Evolutionary conservation across 2,888 invertebrate species (phyloP).

Genomic region (Drosophila demipolita): DNA sequence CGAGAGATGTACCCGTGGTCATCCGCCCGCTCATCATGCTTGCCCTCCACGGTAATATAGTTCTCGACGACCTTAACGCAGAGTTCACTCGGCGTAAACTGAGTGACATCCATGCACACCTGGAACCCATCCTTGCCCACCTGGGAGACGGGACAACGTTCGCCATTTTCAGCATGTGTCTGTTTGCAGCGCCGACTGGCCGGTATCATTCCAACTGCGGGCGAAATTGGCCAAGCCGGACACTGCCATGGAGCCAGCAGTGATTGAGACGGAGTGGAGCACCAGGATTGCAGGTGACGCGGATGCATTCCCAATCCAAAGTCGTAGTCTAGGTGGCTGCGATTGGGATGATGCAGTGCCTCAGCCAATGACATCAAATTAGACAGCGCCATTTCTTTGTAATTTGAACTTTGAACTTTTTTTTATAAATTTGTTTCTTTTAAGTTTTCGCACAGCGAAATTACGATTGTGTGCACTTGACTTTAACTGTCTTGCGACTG

Average conservation of each 20-base stretch:
- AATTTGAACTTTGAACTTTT: conserved; percentile 5
- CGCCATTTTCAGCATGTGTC: conserved; percentile 13
- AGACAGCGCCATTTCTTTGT: conserved; percentile 60
- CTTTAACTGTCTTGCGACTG: conserved; percentile 32
- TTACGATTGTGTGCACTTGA: not conserved
- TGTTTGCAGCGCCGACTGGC: conserved; percentile 46
- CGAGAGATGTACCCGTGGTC: conserved; percentile 90
- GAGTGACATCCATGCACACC: conserved; percentile 91
- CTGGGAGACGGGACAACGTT: conserved; percentile 38
- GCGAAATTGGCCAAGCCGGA: conserved; percentile 48
- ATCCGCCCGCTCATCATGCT: conserved; percentile 91
- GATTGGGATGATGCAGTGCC: conserved; percentile 48
- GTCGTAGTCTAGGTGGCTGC: conserved; percentile 51
- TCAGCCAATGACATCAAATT: conserved; percentile 61
- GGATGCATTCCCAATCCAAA: conserved; percentile 81
- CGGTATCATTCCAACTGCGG: conserved; percentile 40
- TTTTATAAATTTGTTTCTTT: conserved; percentile 8
- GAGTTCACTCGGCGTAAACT: conserved; percentile 92
- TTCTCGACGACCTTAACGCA: conserved; percentile 92
- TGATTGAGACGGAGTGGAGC: conserved; percentile 12
- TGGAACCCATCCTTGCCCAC: conserved; percentile 89
- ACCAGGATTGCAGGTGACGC: conserved; percentile 38
- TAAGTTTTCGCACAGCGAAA: conserved; percentile 38
- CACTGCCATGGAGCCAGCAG: conserved; percentile 58
- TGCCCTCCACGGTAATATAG: conserved; percentile 90